phyloP scores from a whole-genome alignment of 2,113 vertebrate genomes.

The Murina feae region DNA sequence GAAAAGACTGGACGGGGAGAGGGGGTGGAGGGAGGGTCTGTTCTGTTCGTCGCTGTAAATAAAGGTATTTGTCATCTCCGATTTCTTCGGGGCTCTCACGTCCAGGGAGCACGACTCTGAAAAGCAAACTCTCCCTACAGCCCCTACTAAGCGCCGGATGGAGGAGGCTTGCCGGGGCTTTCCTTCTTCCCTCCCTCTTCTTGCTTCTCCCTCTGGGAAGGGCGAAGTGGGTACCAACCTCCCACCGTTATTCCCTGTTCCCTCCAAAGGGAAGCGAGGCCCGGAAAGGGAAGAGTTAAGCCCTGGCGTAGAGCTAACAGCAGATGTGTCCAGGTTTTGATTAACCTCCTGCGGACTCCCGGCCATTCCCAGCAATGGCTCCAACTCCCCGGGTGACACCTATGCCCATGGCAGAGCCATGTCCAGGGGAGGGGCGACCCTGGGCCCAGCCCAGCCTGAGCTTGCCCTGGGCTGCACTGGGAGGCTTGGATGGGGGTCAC shows the following conservation, averaged over 20 bases:
- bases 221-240: accelerated
- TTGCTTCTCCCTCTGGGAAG: too few species aligned
- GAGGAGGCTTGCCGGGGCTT: neutral
- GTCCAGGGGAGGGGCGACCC: neutral
- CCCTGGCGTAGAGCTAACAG: constrained; percentile 68
- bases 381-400: neutral
- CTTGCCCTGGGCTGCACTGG: neutral
- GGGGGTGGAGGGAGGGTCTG: constrained; percentile 22
- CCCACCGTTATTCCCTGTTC: neutral
- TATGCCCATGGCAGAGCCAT: neutral
- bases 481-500: neutral
- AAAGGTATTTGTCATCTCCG: constrained; percentile 74
- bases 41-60: constrained; percentile 78
- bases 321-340: constrained; percentile 76
- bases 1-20: constrained; percentile 52
- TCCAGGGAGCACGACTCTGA: neutral
- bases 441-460: neutral
- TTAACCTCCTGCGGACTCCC: constrained; percentile 72
- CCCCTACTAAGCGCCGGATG: neutral
- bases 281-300: constrained; percentile 72
- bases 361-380: constrained; percentile 2
- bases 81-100: neutral
- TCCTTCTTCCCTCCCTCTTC: neutral
- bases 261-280: neutral
- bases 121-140: neutral